phyloP scores from a whole-genome alignment of 2,888 invertebrate genomes.

The Nymphalis c-album region DNA sequence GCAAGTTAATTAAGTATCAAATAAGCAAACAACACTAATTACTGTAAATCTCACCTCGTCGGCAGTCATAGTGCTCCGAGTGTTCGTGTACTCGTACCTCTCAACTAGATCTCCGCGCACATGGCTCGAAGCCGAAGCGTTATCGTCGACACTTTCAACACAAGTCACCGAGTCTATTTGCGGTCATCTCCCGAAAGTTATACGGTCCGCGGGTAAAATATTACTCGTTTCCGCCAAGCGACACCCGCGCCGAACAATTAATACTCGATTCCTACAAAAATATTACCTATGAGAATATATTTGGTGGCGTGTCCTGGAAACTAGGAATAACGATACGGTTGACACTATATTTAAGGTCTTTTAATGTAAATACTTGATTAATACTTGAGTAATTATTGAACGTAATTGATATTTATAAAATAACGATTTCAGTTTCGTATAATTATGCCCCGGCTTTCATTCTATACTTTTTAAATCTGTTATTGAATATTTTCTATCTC shows the following conservation, averaged over 20 bases:
- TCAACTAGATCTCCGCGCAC: slow-evolving; percentile 10
- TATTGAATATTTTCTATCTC: neutral
- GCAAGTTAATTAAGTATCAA: neutral
- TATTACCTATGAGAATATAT: too few species aligned
- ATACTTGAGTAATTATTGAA: too few species aligned
- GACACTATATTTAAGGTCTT: too few species aligned
- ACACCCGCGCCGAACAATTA: neutral
- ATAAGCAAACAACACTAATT: neutral
- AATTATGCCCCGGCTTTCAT: neutral
- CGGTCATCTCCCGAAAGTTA: slow-evolving; percentile 5
- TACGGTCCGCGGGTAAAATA: neutral
- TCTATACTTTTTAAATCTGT: too few species aligned
- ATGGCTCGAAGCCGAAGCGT: neutral
- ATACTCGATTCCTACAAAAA: neutral
- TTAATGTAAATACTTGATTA: too few species aligned
- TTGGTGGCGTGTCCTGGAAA: too few species aligned
- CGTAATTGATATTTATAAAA: neutral
- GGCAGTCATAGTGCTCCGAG: slow-evolving; percentile 2
- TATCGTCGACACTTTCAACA: slow-evolving; percentile 10
- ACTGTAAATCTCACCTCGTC: slow-evolving; percentile 6
- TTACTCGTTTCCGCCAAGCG: neutral
- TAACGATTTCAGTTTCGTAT: neutral
- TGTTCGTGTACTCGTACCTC: slow-evolving; percentile 6
- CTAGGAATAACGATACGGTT: too few species aligned
- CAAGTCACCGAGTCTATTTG: slow-evolving; percentile 25